A percentile compares a stretch with the other conserved stretches of the same genome.
Evolutionary conservation across 2,113 vertebrate genomes (phyloP).

Genomic region (Lasiurus cinereus): DNA sequence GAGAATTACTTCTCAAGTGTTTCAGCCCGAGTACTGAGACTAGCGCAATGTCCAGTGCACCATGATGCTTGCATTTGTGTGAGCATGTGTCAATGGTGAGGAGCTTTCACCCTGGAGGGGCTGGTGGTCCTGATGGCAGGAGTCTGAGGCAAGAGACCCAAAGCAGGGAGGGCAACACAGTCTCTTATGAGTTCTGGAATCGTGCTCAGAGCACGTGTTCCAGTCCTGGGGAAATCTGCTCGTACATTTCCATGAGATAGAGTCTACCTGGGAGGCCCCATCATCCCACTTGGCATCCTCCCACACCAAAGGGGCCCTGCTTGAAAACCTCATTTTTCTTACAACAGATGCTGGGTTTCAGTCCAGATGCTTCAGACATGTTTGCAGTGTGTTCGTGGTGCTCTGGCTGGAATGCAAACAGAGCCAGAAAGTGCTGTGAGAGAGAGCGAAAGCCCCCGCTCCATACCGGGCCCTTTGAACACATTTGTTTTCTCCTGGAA

Average conservation of each 20-base stretch:
- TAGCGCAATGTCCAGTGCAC: not conserved
- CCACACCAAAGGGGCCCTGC: slow-evolving; percentile 65
- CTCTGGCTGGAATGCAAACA: not conserved
- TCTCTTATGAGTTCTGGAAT: not conserved
- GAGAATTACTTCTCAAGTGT: slow-evolving; percentile 57
- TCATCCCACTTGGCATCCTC: slow-evolving; percentile 60
- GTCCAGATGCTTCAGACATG: slow-evolving; percentile 72
- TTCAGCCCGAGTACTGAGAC: not conserved
- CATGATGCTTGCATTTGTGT: not conserved
- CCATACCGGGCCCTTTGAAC: not conserved
- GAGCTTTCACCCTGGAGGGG: not conserved
- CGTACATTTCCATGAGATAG: not conserved
- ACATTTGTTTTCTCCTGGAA: slow-evolving; percentile 65
- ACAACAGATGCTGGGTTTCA: slow-evolving; percentile 74
- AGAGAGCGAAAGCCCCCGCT: not conserved
- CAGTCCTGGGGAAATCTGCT: not conserved
- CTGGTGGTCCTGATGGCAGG: not conserved
- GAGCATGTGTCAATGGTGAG: not conserved
- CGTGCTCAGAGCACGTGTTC: slow-evolving; percentile 17
- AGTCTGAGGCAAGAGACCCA: slow-evolving; percentile 26
- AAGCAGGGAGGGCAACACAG: not conserved
- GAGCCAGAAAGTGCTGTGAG: slow-evolving; percentile 63
- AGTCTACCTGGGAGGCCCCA: slow-evolving; percentile 79
- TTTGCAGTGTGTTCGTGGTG: not conserved
- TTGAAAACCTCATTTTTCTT: slow-evolving; percentile 77